Base-by-base conservation (phyloP, 2,797 vertebrate species). In the Xyrichtys novacula region DNA sequence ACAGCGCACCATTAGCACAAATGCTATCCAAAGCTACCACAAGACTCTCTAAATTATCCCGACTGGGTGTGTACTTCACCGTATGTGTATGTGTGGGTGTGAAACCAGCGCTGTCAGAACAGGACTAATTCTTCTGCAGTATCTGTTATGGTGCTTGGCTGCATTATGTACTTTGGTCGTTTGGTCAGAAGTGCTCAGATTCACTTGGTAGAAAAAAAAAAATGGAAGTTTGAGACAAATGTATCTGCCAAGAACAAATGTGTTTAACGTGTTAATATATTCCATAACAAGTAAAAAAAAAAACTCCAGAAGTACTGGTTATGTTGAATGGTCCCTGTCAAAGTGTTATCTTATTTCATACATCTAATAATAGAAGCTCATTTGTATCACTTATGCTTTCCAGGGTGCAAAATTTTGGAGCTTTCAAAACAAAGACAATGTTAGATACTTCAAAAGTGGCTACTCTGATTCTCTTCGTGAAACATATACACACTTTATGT, bases 11-110 rank as follows among this genome's bases (percentile, higher is more conserved):
- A 89, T 89, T 89, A 90, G 85, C 85, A 69, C 81, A 79, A 87
- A 89, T 78, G 71, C 86, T 81, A 85, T 74, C 70, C 83, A 85
- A 87, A 85, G 83, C 90, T 87, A 92, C 85, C 87, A 86, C 81
- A 85, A 85, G 81, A 81, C 86, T 85, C 83, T 85, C 60, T 82
- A 85, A 91, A 88, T 88, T 76, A 90, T 78, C 77, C 73, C 16
- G 39, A 56, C 46, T 60, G 61, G 39, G 67, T 64, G 68, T 68
- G 44, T 64, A 26, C 20, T 1, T 10, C 28, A 31, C 28, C 71
- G 8, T 20, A 20, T 17, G 46, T 48, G 46, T 48, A 8, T 28
- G 15, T 47, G 55, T 52, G 54, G 16, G 7, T 19, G 48, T 19
- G 29, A 54, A 36, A 42, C 32, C 17, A 38, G 46, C 6, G 3